These are phyloP conservation scores for Gopherus evgoodei DNA, from an alignment of 2,113 vertebrate species.

Conservation along the genomic window DNA sequence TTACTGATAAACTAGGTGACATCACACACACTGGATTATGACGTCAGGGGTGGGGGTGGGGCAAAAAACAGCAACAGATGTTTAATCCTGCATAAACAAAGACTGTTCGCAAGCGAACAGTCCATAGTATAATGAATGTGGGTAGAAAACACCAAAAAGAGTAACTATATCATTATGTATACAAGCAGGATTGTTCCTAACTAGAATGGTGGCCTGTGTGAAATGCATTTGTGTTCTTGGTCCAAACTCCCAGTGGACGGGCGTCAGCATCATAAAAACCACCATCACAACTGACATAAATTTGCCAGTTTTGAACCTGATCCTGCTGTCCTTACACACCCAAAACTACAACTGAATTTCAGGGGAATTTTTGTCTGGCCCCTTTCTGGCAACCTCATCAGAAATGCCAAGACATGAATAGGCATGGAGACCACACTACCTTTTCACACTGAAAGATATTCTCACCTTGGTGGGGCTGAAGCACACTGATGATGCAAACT, in stretches of 20 bases:
- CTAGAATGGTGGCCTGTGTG: not conserved
- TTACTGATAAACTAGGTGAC: rapidly evolving
- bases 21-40: rapidly evolving
- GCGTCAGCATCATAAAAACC: not conserved
- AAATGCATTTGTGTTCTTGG: not conserved
- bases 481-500: not conserved
- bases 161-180: rapidly evolving
- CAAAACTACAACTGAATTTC: not conserved
- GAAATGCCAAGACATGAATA: not conserved
- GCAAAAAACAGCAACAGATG: not conserved
- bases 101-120: not conserved
- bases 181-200: not conserved
- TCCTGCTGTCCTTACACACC: not conserved
- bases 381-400: not conserved
- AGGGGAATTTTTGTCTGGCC: not conserved
- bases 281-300: rapidly evolving
- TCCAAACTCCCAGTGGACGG: not conserved
- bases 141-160: not conserved
- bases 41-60: not conserved
- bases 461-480: rapidly evolving
- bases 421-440: rapidly evolving
- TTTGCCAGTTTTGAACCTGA: not conserved
- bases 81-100: not conserved
- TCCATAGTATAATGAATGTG: not conserved
- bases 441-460: not conserved